Evolutionary conservation across 2,797 vertebrate species (phyloP), one percentile per base, ranked within the genome.

Genomic region (Odontamblyopus rebecca): DNA sequence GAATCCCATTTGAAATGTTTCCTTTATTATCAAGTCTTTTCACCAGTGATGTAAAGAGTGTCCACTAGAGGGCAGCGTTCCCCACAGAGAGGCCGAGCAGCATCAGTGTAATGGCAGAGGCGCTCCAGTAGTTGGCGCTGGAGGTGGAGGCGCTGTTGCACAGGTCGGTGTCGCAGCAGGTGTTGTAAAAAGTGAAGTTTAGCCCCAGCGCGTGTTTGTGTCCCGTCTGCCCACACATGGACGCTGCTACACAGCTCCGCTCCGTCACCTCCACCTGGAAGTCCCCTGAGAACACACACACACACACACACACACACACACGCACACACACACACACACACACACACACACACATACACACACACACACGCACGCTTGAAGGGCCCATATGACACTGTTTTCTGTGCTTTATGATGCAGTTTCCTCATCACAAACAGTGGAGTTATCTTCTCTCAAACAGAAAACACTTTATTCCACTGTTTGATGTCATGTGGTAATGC

Each of bases 131-230:
- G 61, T 68, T 6, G 63, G 70, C 9, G 4, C 71, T n/a, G 4
- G 62, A 54, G 9, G 54, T 9, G 2, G 66, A 3, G 18, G 80
- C 85, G 5, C 53, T 23, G 50, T 94, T 95, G 85, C 94, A 95
- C 60, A 95, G 89, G 68, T 94, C 85, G 6, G 91, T 92, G 72
- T 88, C 51, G 67, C 94, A 95, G 88, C 93, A 94, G 18, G 90
- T 86, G 8, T 92, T 94, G 78, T 81, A 89, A 77, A 92, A 94
- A 75, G 93, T 94, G 83, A 95, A 94, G 86, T 95, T 94, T 66
- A 94, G 75, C 15, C 92, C 94, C 89, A 93, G 74, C 19, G 86
- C 67, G 48, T 75, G 86, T 70, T 90, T 94, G 56, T 92, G 84
- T 29, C 92, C 92, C 0, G 62, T 88, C 73, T 87, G 19, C 2